These are phyloP conservation scores for Eurytoma adleriae DNA, from an alignment of 2,888 invertebrate genomes.

Conservation along the genomic window DNA sequence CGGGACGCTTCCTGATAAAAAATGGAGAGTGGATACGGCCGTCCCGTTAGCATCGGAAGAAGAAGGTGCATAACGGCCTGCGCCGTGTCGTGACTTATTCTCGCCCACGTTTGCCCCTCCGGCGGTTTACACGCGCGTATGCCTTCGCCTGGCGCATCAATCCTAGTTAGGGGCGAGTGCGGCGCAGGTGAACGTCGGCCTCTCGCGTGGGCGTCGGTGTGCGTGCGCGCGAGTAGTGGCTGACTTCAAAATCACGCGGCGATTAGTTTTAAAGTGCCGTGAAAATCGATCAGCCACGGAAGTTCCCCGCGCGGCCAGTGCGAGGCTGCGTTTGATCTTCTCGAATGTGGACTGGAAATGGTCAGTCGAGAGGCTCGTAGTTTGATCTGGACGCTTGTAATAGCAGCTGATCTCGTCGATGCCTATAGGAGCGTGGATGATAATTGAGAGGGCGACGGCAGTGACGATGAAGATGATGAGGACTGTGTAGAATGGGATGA, in stretches of 20 bases:
- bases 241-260: constrained; percentile 10
- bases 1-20: not conserved
- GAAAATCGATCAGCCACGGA: constrained; percentile 4
- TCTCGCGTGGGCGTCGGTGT: not conserved
- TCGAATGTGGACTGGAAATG: too few species aligned
- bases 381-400: too few species aligned
- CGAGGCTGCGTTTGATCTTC: too few species aligned
- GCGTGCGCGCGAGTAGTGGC: not conserved
- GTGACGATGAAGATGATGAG: too few species aligned
- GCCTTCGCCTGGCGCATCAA: constrained; percentile 16
- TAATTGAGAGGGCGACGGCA: too few species aligned
- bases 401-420: too few species aligned
- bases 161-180: constrained; percentile 27
- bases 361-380: too few species aligned
- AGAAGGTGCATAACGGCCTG: constrained; percentile 47
- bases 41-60: constrained; percentile 42
- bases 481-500: too few species aligned
- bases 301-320: not conserved
- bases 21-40: not conserved
- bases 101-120: constrained; percentile 49
- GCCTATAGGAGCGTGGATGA: too few species aligned
- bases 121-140: constrained; percentile 38
- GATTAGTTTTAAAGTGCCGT: constrained; percentile 22
- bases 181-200: not conserved
- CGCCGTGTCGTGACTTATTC: constrained; percentile 54